Evolutionary conservation across 2,888 invertebrate genomes (phyloP), one percentile per base, ranked within the genome.

Genomic region (Leptinotarsa tumamoca): DNA sequence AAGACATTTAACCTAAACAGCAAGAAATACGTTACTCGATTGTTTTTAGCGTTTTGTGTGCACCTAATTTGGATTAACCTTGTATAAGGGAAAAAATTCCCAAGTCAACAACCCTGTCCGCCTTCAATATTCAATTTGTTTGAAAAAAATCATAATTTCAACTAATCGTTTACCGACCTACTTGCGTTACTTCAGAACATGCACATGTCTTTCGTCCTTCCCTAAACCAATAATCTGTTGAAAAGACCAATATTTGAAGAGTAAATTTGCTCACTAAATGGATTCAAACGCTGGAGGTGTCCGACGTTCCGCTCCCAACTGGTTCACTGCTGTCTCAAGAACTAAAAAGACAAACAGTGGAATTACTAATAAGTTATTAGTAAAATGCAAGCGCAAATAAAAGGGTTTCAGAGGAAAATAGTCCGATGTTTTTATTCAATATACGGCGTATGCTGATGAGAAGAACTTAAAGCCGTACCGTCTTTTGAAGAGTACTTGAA

Each of bases 191-290:
- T 61, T 49, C 23, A 13, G 58, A 23, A 49, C 70, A 61, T 50
- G 58, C 70, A 70, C n/a, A 70, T 69, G 70, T 61, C 61, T 58
- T 49, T 15, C 18, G 21, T 17, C 56, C 33, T 43, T 73, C 78
- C 84, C 84, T 85, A 85, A 85, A 85, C 84, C 84, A 86, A 86
- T 85, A 86, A 85, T 85, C 85, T 83, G 83, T 83, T 83, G 81
- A 84, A 84, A 84, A 83, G 81, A 76, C 72, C 72, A 84, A 84
- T 85, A 84, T 85, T 86, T 84, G 80, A 80, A 66, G 75, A 76
- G 82, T 81, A 85, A 85, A 86, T 87, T 86, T 86, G 86, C 85
- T 85, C 85, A 84, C 84, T 86, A 87, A 87, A 87, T 87, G 87
- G 87, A 86, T 84, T 86, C 83, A 84, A 85, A 85, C 85, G 83